These are phyloP conservation scores for Caenorhabditis plicata DNA, from an alignment of 2,888 invertebrate genomes.

Conservation along the genomic window DNA sequence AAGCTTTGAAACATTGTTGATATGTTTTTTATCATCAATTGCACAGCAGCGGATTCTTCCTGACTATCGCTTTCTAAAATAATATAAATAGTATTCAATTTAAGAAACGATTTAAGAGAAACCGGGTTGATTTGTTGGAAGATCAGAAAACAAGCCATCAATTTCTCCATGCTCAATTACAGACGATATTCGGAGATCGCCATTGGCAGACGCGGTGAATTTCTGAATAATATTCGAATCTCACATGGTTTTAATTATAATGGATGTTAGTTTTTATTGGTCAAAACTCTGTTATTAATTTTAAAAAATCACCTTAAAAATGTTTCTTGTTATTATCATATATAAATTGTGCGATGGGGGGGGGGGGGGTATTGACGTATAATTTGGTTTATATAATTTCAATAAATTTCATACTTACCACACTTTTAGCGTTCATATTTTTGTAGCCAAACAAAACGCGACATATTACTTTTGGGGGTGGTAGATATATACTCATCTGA, in stretches of 20 bases:
- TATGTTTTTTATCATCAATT: slow-evolving; percentile 22
- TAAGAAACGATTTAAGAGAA: too few species aligned
- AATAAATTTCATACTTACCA: slow-evolving; percentile 14
- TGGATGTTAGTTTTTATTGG: too few species aligned
- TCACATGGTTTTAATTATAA: too few species aligned
- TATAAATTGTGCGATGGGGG: too few species aligned
- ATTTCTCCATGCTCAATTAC: slow-evolving; percentile 17
- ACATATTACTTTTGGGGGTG: slow-evolving; percentile 10
- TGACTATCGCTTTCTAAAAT: slow-evolving; percentile 22
- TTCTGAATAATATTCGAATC: slow-evolving; percentile 7
- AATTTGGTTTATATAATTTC: too few species aligned
- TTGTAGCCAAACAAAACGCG: slow-evolving; percentile 15
- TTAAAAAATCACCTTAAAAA: too few species aligned
- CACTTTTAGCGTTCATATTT: slow-evolving; percentile 17
- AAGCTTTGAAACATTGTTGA: slow-evolving; percentile 22
- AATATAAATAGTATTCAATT: neutral
- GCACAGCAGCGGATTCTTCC: slow-evolving; percentile 23
- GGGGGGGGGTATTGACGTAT: too few species aligned
- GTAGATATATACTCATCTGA: slow-evolving; percentile 21
- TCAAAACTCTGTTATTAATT: too few species aligned
- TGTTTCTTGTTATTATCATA: too few species aligned
- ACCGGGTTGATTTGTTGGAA: slow-evolving; percentile 7
- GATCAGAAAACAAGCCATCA: slow-evolving; percentile 20
- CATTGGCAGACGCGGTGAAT: slow-evolving; percentile 21
- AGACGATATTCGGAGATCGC: slow-evolving; percentile 20